A percentile compares a stretch with the other conserved stretches of the same genome.
Conservation (phyloP, 1,140 invertebrate genomes). For the Papilio polyxenes region DNA sequence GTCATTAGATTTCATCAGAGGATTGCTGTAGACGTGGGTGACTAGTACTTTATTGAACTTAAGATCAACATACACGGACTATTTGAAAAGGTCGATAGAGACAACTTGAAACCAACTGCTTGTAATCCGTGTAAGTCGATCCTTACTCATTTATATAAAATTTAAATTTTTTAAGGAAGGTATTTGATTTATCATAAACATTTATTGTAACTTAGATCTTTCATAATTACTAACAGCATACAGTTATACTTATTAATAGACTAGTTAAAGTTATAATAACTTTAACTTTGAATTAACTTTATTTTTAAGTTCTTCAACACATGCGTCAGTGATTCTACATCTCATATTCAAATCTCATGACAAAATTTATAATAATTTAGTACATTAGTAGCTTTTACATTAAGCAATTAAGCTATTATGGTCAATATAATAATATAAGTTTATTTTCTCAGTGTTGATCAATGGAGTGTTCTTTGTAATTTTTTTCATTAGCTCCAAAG, state of each 20-base stretch:
- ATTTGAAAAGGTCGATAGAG: too few relatives aligned
- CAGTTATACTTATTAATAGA: too few relatives aligned
- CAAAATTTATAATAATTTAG: not conserved
- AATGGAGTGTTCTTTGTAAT: not conserved
- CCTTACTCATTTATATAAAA: too few relatives aligned
- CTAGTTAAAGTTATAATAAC: too few relatives aligned
- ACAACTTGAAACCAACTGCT: too few relatives aligned
- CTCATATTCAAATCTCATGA: not conserved
- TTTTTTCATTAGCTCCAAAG: constrained; percentile 43
- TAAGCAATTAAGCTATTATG: not conserved
- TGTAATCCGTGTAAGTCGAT: too few relatives aligned
- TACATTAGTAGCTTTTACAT: not conserved
- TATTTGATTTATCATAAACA: too few relatives aligned
- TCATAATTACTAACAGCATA: too few relatives aligned
- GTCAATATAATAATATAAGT: not conserved
- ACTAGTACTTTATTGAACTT: not conserved
- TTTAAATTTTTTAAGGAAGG: too few relatives aligned
- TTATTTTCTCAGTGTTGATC: not conserved
- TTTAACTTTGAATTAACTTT: too few relatives aligned
- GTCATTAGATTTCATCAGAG: not conserved
- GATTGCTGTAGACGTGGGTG: not conserved
- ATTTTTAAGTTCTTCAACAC: too few relatives aligned
- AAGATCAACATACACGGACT: not conserved
- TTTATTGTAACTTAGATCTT: too few relatives aligned
- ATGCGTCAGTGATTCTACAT: not conserved